Evolutionary conservation across 2,113 vertebrate genomes (phyloP).

Genomic region (Dasypus novemcinctus): DNA sequence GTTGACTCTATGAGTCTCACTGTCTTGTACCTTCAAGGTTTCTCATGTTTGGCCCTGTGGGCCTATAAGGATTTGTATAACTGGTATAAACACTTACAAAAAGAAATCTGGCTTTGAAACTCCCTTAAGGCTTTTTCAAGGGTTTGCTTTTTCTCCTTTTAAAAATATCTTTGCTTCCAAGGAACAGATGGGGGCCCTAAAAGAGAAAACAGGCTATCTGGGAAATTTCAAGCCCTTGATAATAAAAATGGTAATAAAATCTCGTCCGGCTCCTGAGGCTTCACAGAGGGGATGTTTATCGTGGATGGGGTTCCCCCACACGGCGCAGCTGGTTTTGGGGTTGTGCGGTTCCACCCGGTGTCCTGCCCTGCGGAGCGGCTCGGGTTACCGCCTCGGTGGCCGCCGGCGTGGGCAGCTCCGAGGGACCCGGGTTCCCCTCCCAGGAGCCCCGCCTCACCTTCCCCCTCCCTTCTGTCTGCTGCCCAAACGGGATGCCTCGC

Average conservation of each 20-base stretch:
- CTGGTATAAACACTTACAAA: constrained; percentile 9
- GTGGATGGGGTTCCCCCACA: not conserved
- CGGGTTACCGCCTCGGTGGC: not conserved
- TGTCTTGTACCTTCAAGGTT: not conserved
- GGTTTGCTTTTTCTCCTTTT: constrained; percentile 26
- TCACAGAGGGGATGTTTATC: constrained; percentile 9
- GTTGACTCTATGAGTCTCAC: not conserved
- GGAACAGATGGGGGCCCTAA: not conserved
- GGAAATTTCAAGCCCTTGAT: constrained; percentile 52
- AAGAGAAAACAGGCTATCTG: constrained; percentile 56
- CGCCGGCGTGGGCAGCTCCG: not conserved
- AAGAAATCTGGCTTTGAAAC: not conserved
- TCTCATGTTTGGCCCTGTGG: not conserved
- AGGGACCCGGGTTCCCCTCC: not conserved
- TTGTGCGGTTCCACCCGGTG: not conserved
- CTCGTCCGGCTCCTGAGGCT: not conserved
- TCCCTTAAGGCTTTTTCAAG: not conserved
- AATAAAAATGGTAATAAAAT: constrained; percentile 68
- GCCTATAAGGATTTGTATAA: not conserved
- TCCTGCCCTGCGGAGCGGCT: constrained; percentile 1
- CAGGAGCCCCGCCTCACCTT: not conserved
- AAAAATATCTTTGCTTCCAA: constrained; percentile 45
- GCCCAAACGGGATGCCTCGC: not conserved
- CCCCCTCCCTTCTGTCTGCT: not conserved
- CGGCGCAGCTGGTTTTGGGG: not conserved